Evolutionary conservation across 2,888 invertebrate genomes (phyloP), one percentile per base, ranked within the genome.

Genomic region (Mellilla xanthometata): DNA sequence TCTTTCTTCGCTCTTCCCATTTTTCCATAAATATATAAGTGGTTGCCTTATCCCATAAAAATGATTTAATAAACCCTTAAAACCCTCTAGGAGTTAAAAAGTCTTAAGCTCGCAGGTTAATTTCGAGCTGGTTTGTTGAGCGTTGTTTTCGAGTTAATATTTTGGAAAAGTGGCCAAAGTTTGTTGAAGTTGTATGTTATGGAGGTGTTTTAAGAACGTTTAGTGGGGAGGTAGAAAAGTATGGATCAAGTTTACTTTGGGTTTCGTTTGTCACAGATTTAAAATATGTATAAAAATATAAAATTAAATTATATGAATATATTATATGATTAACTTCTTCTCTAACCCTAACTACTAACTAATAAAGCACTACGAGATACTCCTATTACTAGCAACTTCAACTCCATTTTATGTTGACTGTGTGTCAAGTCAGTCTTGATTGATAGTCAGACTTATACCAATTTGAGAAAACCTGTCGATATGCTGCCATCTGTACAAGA

Each of bases 381-480:
- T 26, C 39, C 36, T 15, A 15, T 47, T 29, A 33, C 29, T 19
- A 29, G 23, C 36, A 29, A n/a, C n/a, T n/a, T n/a, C n/a, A n/a
- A 41, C 39, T 49, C 39, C 43, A 43, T 49, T 30, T 32, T 43
- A 35, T 31, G 43, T 43, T 49, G 43, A 49, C 39, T 23, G 39
- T 10, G 28, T 23, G 28, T 41, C 41, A 45, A 38, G 47, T 38
- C 47, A 31, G 12, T 30, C 27, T 9, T 46, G 46, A 50, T 46
- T 39, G 50, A 46, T 46, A 10, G 35, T 19, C 10, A 13, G 29
- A 43, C 39, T 39, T 46, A 41, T 42, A 39, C 39, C 27, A 24
- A 32, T 46, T 34, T 39, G 46, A 46, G 35, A 42, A 41, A 33
- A 42, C 23, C 41, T 46, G 39, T 46, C 45, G 36, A 36, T 22